Conservation (phyloP, 2,797 vertebrate species). For the Enteromius paludinosus region DNA sequence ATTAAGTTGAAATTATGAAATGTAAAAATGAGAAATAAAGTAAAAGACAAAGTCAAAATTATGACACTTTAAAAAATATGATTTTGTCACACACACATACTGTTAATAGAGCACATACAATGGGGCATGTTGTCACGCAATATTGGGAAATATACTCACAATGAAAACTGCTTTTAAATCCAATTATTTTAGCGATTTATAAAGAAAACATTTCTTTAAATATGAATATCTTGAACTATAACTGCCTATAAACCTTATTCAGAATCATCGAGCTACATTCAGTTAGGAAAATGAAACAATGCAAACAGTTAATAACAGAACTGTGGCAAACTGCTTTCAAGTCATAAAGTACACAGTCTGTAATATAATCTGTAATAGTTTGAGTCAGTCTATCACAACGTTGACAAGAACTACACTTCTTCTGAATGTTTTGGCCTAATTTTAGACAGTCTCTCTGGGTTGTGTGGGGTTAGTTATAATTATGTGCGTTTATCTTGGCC, state of each 20-base stretch:
- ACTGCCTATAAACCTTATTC: not conserved
- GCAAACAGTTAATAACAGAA: not conserved
- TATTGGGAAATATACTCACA: not conserved
- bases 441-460: slow-evolving; percentile 11
- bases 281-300: not conserved
- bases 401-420: slow-evolving; percentile 5
- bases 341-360: slow-evolving; percentile 24
- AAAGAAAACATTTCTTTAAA: not conserved
- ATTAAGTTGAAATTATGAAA: not conserved
- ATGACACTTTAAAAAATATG: not conserved
- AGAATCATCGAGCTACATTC: not conserved
- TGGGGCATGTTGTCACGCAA: not conserved
- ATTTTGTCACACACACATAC: not conserved
- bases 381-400: slow-evolving; percentile 10
- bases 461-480: slow-evolving; percentile 30
- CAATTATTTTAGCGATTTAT: not conserved
- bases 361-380: slow-evolving; percentile 19
- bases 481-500: slow-evolving; percentile 10
- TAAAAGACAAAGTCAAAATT: no score
- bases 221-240: not conserved
- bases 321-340: slow-evolving; percentile 9
- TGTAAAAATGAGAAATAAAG: not conserved
- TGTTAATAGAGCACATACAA: not conserved
- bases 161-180: not conserved
- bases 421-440: slow-evolving; percentile 2